Evolutionary conservation across 64 coral and sea anemone genomes (phyloP).

Genomic region (Porites australiensis): DNA sequence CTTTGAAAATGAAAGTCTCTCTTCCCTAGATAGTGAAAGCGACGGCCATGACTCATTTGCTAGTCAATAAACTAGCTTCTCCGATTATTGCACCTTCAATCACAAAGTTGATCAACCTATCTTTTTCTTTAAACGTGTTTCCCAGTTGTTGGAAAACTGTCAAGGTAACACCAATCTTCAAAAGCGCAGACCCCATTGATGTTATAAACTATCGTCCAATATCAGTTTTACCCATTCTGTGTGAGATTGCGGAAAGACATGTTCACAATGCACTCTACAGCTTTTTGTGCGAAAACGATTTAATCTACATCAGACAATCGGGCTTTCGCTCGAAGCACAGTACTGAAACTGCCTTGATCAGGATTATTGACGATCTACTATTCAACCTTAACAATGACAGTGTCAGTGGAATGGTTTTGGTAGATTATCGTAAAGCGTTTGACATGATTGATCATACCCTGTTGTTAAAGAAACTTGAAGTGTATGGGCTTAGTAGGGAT

Average conservation of each 20-base stretch:
- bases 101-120: constrained; percentile 15
- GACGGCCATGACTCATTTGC: constrained; percentile 15
- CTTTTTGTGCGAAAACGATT: no score
- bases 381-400: no score
- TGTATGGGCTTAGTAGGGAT: no score
- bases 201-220: no score
- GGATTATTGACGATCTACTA: no score
- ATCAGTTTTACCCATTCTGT: no score
- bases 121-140: not conserved
- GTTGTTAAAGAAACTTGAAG: constrained; percentile 26
- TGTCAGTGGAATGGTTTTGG: no score
- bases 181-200: no score
- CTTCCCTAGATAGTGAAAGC: constrained; percentile 47
- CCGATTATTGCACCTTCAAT: not conserved
- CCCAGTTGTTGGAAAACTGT: not conserved
- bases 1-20: constrained; percentile 34
- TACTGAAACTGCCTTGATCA: no score
- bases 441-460: constrained; percentile 4
- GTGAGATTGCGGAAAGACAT: no score
- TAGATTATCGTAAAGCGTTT: not conserved
- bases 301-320: no score
- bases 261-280: no score
- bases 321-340: not conserved
- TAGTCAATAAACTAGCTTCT: constrained; percentile 6
- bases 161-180: not conserved